Evolutionary conservation across 92 coral and sea anemone species (phyloP).

Genomic region (Chrysogorgia sp.): DNA sequence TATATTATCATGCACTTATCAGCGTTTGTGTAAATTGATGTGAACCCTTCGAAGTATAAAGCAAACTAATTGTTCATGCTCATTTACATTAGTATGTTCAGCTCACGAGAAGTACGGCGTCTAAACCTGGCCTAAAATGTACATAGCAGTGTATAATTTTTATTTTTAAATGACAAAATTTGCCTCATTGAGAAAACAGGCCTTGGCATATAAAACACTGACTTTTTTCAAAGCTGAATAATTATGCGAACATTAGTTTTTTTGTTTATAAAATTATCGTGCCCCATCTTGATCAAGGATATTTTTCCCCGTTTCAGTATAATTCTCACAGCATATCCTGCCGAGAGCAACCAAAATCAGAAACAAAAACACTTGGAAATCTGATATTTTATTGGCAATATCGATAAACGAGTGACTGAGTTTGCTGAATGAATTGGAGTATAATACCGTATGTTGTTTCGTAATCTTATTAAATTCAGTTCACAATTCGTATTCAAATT

Average conservation of each 20-base stretch:
- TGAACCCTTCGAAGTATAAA: not conserved
- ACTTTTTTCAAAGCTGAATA: conserved; percentile 14
- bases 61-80: not conserved
- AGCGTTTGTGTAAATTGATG: conserved; percentile 3
- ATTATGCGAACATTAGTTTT: conserved; percentile 19
- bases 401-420: not conserved
- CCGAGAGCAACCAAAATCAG: not conserved
- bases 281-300: not conserved
- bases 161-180: too few relatives aligned
- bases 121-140: too few relatives aligned
- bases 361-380: not conserved
- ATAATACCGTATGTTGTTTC: conserved; percentile 23
- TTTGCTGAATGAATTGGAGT: conserved; percentile 11
- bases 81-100: too few relatives aligned
- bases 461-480: conserved; percentile 28
- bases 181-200: too few relatives aligned
- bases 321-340: not conserved
- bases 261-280: conserved; percentile 17
- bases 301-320: too few relatives aligned
- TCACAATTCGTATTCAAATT: conserved; percentile 10
- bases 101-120: too few relatives aligned
- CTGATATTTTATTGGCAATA: not conserved
- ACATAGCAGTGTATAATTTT: too few relatives aligned
- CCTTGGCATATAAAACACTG: conserved; percentile 13
- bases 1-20: not conserved